Conservation (phyloP, 2,888 invertebrate genomes). For the Drosophila tanythrix region DNA sequence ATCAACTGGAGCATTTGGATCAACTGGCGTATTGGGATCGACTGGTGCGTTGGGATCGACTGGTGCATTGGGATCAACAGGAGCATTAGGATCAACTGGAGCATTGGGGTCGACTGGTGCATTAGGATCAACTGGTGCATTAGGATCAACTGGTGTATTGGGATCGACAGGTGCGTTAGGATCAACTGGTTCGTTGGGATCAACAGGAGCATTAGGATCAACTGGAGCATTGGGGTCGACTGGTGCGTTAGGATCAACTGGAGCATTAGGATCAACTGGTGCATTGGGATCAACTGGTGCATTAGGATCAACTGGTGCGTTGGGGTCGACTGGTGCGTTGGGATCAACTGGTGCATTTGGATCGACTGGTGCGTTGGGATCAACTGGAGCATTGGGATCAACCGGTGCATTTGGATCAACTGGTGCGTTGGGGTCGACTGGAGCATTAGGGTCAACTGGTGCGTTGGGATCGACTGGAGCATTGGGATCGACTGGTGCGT, state of each 20-base stretch:
- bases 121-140: conserved; percentile 3
- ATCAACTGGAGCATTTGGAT: accelerated
- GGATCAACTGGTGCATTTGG: background rate
- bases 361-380: accelerated
- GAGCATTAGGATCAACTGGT: accelerated
- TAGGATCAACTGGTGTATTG: background rate
- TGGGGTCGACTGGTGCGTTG: background rate
- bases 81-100: background rate
- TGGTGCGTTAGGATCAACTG: accelerated
- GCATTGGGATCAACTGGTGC: accelerated
- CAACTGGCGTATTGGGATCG: accelerated
- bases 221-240: accelerated
- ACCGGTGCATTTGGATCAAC: accelerated
- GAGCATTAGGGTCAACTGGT: background rate
- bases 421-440: background rate
- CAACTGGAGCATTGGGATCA: accelerated
- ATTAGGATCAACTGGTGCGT: accelerated
- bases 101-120: conserved; percentile 6
- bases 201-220: background rate
- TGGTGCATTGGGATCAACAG: accelerated
- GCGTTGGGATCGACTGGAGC: background rate
- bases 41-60: background rate
- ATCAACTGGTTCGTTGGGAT: conserved; percentile 11
- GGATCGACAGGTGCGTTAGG: conserved; percentile 11
- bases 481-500: background rate